Percentiles rank a stretch among this genome's conserved stretches.
Conservation (phyloP, 2,113 vertebrate genomes). For the Phalacrocorax brasilianus region DNA sequence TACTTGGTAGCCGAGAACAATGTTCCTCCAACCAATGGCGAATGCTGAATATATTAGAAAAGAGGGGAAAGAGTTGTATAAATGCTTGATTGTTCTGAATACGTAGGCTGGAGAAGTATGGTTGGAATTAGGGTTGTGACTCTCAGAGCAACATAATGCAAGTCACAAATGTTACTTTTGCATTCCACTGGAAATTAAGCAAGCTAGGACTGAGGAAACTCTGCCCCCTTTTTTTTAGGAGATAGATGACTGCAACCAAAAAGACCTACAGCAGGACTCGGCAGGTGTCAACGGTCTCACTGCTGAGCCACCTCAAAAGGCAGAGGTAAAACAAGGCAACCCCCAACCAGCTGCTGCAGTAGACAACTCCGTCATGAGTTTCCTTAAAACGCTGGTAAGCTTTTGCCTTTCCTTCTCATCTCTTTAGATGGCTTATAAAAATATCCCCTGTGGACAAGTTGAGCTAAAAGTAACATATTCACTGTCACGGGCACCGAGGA, state of each 20-base stretch:
- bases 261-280: neutral
- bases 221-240: constrained; percentile 57
- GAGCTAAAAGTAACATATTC: neutral
- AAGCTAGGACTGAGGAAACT: constrained; percentile 40
- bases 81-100: constrained; percentile 70
- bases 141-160: constrained; percentile 39
- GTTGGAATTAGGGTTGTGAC: constrained; percentile 76
- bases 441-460: neutral
- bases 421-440: neutral
- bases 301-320: constrained; percentile 1
- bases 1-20: constrained; percentile 48
- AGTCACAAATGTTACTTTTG: constrained; percentile 53
- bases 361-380: constrained; percentile 92
- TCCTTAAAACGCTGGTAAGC: constrained; percentile 96
- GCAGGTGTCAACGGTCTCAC: neutral
- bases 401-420: neutral
- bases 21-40: constrained; percentile 32
- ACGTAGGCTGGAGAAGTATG: constrained; percentile 79
- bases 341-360: constrained; percentile 11
- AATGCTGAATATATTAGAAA: constrained; percentile 45
- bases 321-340: constrained; percentile 44
- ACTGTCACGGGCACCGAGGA: neutral
- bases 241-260: constrained; percentile 52
- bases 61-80: constrained; percentile 21
- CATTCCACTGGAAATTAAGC: constrained; percentile 52